phyloP scores from a whole-genome alignment of 30 jellyfish, hydroid and myxozoan genomes.

The Hydractinia symbiolongicarpus region DNA sequence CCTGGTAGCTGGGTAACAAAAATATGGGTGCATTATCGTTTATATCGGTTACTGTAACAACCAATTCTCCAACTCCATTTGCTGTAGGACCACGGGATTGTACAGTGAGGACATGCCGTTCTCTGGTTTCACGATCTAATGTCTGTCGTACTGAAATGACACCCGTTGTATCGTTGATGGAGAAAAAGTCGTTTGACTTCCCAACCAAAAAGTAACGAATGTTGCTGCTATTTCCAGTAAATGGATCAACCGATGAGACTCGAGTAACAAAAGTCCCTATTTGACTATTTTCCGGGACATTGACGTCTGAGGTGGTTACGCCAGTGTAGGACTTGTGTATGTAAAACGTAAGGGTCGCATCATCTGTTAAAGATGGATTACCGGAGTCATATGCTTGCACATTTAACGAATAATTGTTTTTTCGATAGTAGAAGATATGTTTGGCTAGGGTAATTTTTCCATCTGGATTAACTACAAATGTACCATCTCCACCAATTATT shows the following conservation, averaged over 20 bases:
- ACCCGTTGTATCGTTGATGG: conserved; percentile 45
- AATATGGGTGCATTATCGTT: conserved; percentile 77
- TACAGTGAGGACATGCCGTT: conserved; percentile 6
- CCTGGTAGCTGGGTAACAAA: conserved; percentile 1
- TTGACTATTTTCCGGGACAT: neutral
- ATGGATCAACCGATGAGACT: conserved; percentile 22
- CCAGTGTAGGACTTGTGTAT: conserved; percentile 47
- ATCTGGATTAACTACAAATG: conserved; percentile 51
- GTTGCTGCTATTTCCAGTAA: neutral
- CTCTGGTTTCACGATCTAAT: conserved; percentile 45
- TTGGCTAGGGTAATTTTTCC: conserved; percentile 46
- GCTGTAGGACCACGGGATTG: conserved; percentile 41
- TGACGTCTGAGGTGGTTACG: neutral
- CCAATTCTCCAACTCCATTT: conserved; percentile 33
- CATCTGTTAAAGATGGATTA: conserved; percentile 28
- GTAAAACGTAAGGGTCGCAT: conserved; percentile 39
- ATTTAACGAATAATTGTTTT: conserved; percentile 34
- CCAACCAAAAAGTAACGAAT: conserved; percentile 33
- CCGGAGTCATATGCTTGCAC: conserved; percentile 67
- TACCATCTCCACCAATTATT: conserved; percentile 52
- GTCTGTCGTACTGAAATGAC: conserved; percentile 12
- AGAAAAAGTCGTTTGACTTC: conserved; percentile 27
- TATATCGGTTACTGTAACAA: conserved; percentile 57
- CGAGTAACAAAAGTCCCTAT: conserved; percentile 15
- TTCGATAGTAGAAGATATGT: conserved; percentile 32